Base-by-base conservation (phyloP, 2,113 vertebrate genomes). In the Struthio camelus region DNA sequence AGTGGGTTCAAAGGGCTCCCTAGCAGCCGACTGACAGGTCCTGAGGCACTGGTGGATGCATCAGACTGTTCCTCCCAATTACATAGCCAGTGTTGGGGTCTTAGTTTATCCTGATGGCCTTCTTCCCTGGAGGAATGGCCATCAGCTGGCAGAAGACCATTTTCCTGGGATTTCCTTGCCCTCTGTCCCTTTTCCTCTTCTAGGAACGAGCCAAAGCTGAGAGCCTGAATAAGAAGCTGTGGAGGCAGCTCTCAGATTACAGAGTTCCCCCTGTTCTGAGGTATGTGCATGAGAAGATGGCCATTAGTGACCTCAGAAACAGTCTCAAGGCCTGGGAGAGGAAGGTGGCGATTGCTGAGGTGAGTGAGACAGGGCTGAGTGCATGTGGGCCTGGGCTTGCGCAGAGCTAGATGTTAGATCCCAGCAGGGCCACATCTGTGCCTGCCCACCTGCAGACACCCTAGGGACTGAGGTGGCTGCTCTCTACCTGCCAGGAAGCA, bases 301-400 rank as follows among this genome's bases (percentile, higher is more conserved):
- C 89, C 5, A 87, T 97, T 5, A 40, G 62, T 24, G 97, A 98
- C 14, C 97, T 98, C 28, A 65, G 98, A 91, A 97, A 98, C 32
- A 97, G n/a, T 34, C 90, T 98, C 70, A 96, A 82, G 81, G 70
- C 87, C 67, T 98, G 98, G 98, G 97, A 98, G 85, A 98, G 98
- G 86, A 98, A 98, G 87, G 98, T 98, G 48, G 98, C 98, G 36
- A 97, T 98, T 5, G 97, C 98, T 4, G 89, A 99, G 98, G 98
- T 99, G 61, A 40, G 79, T 0, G 9, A 61, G 66, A 62, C 30
- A 0, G 2, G 34, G 18, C 34, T n/a, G 23, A 23, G 15, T 11
- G 30, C 6, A 7, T 14, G 8, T 15, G 36, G 76, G 38, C 18
- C 40, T 2, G 2, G 20, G 19, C 0, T 1, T 28, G 17, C n/a